phyloP scores from a whole-genome alignment of 2,888 invertebrate species.

The Philereme vetulata region DNA sequence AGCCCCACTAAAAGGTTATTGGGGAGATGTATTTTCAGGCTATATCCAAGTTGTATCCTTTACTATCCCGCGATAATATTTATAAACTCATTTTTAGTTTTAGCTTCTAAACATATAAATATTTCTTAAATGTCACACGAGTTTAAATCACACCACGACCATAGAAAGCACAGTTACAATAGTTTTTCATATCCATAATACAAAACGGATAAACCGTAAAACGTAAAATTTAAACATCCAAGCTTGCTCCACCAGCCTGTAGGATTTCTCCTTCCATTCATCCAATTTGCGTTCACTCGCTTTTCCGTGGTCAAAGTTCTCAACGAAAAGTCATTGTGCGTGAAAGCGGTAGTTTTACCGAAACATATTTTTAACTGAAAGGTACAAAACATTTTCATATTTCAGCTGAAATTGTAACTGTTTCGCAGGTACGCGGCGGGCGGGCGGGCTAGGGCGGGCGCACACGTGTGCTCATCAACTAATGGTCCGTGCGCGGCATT shows the following conservation, averaged over 20 bases:
- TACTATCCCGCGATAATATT: too few relatives aligned
- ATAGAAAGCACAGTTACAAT: not conserved
- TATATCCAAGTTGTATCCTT: not conserved
- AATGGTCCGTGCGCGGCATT: slow-evolving; percentile 84
- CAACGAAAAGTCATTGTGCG: slow-evolving; percentile 76
- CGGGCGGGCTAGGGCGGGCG: slow-evolving; percentile 63
- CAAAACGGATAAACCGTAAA: slow-evolving; percentile 5
- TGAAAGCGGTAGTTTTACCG: slow-evolving; percentile 76
- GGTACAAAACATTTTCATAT: slow-evolving; percentile 79
- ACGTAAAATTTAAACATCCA: not conserved
- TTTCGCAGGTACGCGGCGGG: slow-evolving; percentile 56
- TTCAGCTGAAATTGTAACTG: slow-evolving; percentile 79
- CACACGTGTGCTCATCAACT: slow-evolving; percentile 83
- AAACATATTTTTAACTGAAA: slow-evolving; percentile 75
- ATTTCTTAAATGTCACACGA: not conserved
- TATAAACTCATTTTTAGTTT: too few relatives aligned
- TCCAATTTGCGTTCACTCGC: slow-evolving; percentile 33
- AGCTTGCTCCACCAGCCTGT: slow-evolving; percentile 9
- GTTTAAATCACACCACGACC: not conserved
- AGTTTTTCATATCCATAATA: slow-evolving; percentile 2
- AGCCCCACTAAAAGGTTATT: slow-evolving; percentile 26
- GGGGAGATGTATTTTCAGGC: slow-evolving; percentile 8
- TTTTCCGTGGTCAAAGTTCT: slow-evolving; percentile 62
- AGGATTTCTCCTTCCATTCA: slow-evolving; percentile 22
- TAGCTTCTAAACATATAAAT: too few relatives aligned